Conservation (phyloP, 2,113 vertebrate genomes). For the Heliornis fulica region DNA sequence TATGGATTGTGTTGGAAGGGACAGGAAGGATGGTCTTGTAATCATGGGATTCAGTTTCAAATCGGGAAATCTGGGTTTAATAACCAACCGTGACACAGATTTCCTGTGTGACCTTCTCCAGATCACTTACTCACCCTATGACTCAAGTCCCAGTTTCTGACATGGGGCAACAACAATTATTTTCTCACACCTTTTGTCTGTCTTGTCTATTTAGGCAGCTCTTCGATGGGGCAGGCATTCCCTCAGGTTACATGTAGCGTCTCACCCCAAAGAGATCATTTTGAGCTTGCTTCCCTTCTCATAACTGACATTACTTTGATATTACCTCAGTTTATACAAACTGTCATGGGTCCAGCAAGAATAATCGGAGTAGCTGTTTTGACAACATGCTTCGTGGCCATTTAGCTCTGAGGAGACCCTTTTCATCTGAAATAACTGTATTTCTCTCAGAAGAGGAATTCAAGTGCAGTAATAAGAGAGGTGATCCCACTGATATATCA, state of each 20-base stretch:
- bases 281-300: neutral
- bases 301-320: neutral
- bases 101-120: slow-evolving; percentile 45
- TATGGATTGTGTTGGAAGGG: neutral
- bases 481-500: slow-evolving; percentile 57
- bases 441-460: slow-evolving; percentile 36
- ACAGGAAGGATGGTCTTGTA: slow-evolving; percentile 45
- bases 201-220: neutral
- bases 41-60: slow-evolving; percentile 42
- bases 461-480: slow-evolving; percentile 37
- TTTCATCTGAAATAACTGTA: slow-evolving; percentile 13
- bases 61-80: slow-evolving; percentile 68
- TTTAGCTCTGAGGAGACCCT: neutral
- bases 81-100: slow-evolving; percentile 36
- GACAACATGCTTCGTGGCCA: neutral
- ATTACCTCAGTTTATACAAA: neutral
- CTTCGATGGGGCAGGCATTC: neutral
- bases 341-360: neutral
- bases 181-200: slow-evolving; percentile 17
- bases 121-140: slow-evolving; percentile 44
- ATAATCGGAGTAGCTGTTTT: neutral
- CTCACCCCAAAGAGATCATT: neutral
- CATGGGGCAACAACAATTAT: neutral
- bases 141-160: neutral
- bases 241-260: neutral